These are phyloP conservation scores for Rhabdophis nuchalis DNA, from an alignment of 2,797 vertebrate genomes.

Conservation along the genomic window DNA sequence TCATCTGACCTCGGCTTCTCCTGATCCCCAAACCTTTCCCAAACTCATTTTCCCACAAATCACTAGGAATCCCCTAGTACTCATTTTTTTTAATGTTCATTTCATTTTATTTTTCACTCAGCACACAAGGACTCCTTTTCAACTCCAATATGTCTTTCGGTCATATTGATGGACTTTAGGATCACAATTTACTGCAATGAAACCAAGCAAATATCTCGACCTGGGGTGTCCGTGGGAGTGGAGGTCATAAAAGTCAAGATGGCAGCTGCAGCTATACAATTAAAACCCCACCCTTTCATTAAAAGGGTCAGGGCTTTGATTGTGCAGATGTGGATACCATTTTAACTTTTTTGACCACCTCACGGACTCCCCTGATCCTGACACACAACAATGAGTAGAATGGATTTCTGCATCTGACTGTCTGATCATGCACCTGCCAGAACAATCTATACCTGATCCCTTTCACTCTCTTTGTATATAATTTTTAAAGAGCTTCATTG, in stretches of 20 bases:
- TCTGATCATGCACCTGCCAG: slow-evolving; percentile 80
- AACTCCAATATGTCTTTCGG: slow-evolving; percentile 85
- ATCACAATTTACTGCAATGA: slow-evolving; percentile 95
- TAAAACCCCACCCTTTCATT: not conserved
- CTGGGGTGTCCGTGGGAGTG: not conserved
- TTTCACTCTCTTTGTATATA: slow-evolving; percentile 45
- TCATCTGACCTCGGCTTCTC: slow-evolving; percentile 78
- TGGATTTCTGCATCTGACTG: slow-evolving; percentile 78
- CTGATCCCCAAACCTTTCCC: slow-evolving; percentile 63
- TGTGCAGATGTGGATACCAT: not conserved
- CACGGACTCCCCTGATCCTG: slow-evolving; percentile 67
- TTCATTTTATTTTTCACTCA: slow-evolving; percentile 57
- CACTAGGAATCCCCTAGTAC: slow-evolving; percentile 74
- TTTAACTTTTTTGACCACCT: not conserved
- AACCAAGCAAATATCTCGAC: slow-evolving; percentile 83
- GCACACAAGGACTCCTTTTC: slow-evolving; percentile 78
- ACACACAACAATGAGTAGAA: slow-evolving; percentile 87
- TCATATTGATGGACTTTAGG: slow-evolving; percentile 94
- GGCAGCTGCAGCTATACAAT: not conserved
- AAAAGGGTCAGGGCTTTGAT: not conserved
- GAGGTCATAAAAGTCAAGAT: not conserved
- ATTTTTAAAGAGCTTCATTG: slow-evolving; percentile 51
- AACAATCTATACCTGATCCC: slow-evolving; percentile 40
- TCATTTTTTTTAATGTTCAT: slow-evolving; percentile 56
- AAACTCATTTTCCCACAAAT: slow-evolving; percentile 62